Percentiles rank a stretch among this genome's conserved stretches.
These are phyloP conservation scores for Pomacea canaliculata DNA, from an alignment of 2,888 invertebrate species.

Conservation along the genomic window DNA sequence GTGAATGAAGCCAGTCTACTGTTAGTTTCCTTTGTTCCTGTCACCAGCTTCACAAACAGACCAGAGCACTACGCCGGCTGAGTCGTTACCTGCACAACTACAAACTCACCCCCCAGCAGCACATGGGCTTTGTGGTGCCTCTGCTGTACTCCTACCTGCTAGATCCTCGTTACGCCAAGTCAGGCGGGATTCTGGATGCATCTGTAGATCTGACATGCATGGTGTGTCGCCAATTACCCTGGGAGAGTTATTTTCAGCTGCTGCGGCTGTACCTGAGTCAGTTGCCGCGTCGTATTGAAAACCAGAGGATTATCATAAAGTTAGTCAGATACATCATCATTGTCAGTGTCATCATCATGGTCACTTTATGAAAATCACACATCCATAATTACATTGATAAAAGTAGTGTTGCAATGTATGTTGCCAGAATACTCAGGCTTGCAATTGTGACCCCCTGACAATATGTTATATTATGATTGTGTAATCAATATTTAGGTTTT, in stretches of 20 bases:
- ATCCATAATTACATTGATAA: too few species aligned
- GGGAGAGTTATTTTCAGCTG: slow-evolving; percentile 89
- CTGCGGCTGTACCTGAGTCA: slow-evolving; percentile 85
- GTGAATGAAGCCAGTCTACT: too few species aligned
- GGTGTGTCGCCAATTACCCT: slow-evolving; percentile 84
- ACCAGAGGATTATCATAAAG: slow-evolving; percentile 85
- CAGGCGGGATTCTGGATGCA: slow-evolving; percentile 80
- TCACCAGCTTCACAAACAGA: slow-evolving; percentile 82
- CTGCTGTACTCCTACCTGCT: slow-evolving; percentile 85
- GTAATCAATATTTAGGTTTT: too few species aligned
- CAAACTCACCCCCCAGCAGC: slow-evolving; percentile 71
- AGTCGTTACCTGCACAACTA: slow-evolving; percentile 63
- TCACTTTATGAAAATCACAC: too few species aligned
- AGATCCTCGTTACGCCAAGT: slow-evolving; percentile 81
- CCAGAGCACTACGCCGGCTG: slow-evolving; percentile 82
- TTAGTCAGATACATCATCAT: slow-evolving; percentile 36
- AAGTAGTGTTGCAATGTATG: too few species aligned
- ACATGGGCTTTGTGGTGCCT: slow-evolving; percentile 89
- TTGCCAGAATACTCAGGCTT: too few species aligned
- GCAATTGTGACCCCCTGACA: too few species aligned
- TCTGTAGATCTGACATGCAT: slow-evolving; percentile 85
- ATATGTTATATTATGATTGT: too few species aligned
- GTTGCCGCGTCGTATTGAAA: slow-evolving; percentile 79
- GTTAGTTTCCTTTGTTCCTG: too few species aligned
- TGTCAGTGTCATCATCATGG: too few species aligned